Percentiles rank a stretch among this genome's conserved stretches.
Evolutionary conservation across 2,888 invertebrate species (phyloP).

Genomic region (Agrochola litura): DNA sequence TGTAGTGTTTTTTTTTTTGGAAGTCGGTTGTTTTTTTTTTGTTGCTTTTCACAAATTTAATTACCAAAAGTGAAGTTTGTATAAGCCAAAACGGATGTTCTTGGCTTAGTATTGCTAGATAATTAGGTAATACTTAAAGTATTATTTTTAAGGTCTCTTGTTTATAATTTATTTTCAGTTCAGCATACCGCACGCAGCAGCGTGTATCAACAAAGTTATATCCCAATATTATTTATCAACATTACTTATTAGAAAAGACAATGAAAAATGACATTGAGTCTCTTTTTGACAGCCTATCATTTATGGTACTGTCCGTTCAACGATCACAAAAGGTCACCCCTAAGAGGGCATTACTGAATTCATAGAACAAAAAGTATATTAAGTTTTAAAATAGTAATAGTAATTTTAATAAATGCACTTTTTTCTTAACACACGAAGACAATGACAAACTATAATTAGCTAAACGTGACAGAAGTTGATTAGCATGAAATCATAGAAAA

Average conservation of each 20-base stretch:
- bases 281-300: constrained; percentile 2
- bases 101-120: neutral
- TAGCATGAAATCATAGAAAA: constrained; percentile 47
- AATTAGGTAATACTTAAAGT: neutral
- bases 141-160: neutral
- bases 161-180: neutral
- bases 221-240: neutral
- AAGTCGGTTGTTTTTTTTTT: too few species aligned
- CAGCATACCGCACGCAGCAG: too few species aligned
- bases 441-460: constrained; percentile 17
- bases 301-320: neutral
- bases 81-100: neutral
- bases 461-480: constrained; percentile 37
- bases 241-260: neutral
- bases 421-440: constrained; percentile 1
- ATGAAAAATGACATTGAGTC: constrained; percentile 8
- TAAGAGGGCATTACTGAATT: neutral
- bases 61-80: neutral
- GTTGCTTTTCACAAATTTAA: neutral
- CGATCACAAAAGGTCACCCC: neutral
- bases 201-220: neutral
- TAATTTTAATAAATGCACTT: neutral
- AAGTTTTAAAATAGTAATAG: neutral
- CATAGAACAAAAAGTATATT: neutral
- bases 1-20: too few species aligned